Base-by-base conservation (phyloP, 2,797 vertebrate species). In the Gobio occitaniae region DNA sequence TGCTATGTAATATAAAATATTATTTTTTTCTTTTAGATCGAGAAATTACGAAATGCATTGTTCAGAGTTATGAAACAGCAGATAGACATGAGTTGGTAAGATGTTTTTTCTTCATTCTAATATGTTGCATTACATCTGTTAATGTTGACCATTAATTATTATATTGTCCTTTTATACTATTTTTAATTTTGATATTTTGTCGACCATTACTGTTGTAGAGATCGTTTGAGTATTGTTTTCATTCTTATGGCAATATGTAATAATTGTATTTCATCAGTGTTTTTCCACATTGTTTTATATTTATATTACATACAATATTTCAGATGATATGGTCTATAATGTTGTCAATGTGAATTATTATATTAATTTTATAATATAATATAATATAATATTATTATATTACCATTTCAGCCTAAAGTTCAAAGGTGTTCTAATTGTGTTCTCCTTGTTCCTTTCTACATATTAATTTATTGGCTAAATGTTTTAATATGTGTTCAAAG, bases 31-130 rank as follows among this genome's bases (percentile, higher is more conserved):
- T 91, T 92, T 41, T 92, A 99, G 98, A 96, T 97, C 94, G 95
- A 98, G 89, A 96, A 95, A 88, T 94, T 99, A 90, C 96, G 96
- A 80, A 92, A 95, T 91, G 97, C 98, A 56, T 95, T 99, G 90
- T 95, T 96, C 83, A 96, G 96, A 94, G 94, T 97, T 89, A 92
- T 97, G 92, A 93, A 93, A 89, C 95, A 94, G 86, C 93, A 96
- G 90, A 92, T 94, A 88, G 95, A 96, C 90, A 90, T 93, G 87
- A 94, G 83, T 86, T 96, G 98, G 98, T 99, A 95, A 93, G 92
- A 86, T 41, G 12, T 71, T 68, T 10, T 44, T 63, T n/a, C 5
- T 41, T 70, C 2, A 66, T 71, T 52, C 15, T 65, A 65, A 29
- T 15, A 61, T 54, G 19, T 17, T 10, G 13, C 3, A 19, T 38